These are phyloP conservation scores for Sphaerodactylus townsendi DNA, from an alignment of 2,113 vertebrate species.

Conservation along the genomic window DNA sequence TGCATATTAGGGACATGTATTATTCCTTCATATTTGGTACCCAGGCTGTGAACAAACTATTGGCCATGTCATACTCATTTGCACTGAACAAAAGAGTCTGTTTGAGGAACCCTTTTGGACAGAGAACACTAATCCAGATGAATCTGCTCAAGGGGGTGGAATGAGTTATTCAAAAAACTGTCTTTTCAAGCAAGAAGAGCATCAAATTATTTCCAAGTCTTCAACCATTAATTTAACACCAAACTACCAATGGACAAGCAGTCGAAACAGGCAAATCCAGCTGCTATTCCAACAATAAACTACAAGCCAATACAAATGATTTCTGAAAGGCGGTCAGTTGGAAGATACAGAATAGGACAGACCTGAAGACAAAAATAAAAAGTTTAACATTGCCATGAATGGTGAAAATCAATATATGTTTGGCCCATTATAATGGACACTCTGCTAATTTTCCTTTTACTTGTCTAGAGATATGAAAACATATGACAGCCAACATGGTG, in stretches of 20 bases:
- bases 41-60: background rate
- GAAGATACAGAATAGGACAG: background rate
- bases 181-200: background rate
- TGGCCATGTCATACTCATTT: background rate
- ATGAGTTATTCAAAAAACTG: background rate
- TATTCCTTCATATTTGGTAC: background rate
- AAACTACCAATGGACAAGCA: background rate
- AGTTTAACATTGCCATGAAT: conserved; percentile 23
- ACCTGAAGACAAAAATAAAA: background rate
- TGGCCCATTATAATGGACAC: background rate
- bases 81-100: background rate
- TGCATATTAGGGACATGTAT: background rate
- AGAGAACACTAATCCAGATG: background rate
- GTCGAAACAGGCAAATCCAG: background rate
- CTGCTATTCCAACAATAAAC: background rate
- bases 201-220: background rate
- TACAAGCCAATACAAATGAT: conserved; percentile 8
- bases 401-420: background rate
- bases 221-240: background rate
- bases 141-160: background rate
- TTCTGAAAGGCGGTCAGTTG: background rate
- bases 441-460: background rate
- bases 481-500: no score
- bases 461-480: background rate
- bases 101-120: background rate